Evolutionary conservation across 2,113 vertebrate genomes (phyloP).

Genomic region (Montifringilla adamsi): DNA sequence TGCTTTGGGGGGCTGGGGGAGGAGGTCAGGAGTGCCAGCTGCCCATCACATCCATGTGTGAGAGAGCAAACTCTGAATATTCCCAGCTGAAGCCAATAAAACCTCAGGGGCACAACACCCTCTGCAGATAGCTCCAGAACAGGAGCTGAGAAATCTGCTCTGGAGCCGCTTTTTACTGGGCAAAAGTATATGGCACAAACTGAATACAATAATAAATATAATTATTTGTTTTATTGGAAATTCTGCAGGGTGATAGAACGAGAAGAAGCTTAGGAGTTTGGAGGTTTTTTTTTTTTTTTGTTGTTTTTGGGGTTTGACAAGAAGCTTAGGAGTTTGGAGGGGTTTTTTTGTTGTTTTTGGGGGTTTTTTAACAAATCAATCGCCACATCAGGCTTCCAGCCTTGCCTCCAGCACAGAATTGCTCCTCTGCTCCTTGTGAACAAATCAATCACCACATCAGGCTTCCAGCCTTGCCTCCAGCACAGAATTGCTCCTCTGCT

Average conservation of each 20-base stretch:
- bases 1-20: neutral
- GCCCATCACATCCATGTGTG: neutral
- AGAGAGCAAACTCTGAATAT: slow-evolving; percentile 35
- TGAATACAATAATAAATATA: neutral
- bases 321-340: too few species aligned
- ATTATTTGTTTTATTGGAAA: neutral
- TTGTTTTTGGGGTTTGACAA: neutral
- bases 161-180: neutral
- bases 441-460: neutral
- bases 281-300: neutral
- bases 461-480: neutral
- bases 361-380: too few species aligned
- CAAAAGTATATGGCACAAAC: neutral
- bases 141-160: neutral
- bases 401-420: too few species aligned
- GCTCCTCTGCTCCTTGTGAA: too few species aligned
- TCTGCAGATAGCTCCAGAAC: neutral
- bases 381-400: too few species aligned
- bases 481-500: neutral
- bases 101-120: neutral
- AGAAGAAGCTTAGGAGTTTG: neutral
- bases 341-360: too few species aligned
- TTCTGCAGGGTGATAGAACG: neutral
- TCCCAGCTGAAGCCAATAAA: slow-evolving; percentile 50
- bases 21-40: neutral